A percentile compares a stretch with the other conserved stretches of the same genome.
Evolutionary conservation across 2,113 vertebrate species (phyloP).

Genomic region (Hyaena hyaena): DNA sequence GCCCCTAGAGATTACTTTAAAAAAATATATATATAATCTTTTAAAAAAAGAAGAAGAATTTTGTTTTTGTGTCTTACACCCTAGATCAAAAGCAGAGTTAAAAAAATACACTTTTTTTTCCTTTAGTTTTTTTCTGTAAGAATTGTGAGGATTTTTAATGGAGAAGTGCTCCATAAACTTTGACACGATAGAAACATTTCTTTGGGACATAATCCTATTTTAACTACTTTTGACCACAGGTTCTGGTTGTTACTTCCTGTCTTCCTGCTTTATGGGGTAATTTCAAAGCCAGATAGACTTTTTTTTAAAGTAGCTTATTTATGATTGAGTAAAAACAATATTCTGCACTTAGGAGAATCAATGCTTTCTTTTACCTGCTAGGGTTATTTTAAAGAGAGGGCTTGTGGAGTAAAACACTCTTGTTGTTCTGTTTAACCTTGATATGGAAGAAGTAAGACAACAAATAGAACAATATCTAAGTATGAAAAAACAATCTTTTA

Average conservation of each 20-base stretch:
- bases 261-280: neutral
- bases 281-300: neutral
- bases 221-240: neutral
- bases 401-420: neutral
- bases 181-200: neutral
- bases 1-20: too few relatives aligned
- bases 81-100: constrained; percentile 9
- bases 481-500: neutral
- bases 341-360: neutral
- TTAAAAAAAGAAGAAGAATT: neutral
- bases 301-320: neutral
- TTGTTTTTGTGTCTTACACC: constrained; percentile 23
- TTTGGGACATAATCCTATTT: neutral
- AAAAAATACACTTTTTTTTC: neutral
- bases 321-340: neutral
- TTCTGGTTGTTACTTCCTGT: neutral
- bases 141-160: neutral
- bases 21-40: too few relatives aligned
- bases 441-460: constrained; percentile 16
- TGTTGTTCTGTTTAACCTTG: constrained; percentile 2
- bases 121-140: neutral
- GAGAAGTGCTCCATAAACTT: neutral
- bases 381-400: neutral
- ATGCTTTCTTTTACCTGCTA: constrained; percentile 11
- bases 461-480: neutral